Evolutionary conservation across 2,797 vertebrate species (phyloP).

Genomic region (Rhabdomys pumilio): DNA sequence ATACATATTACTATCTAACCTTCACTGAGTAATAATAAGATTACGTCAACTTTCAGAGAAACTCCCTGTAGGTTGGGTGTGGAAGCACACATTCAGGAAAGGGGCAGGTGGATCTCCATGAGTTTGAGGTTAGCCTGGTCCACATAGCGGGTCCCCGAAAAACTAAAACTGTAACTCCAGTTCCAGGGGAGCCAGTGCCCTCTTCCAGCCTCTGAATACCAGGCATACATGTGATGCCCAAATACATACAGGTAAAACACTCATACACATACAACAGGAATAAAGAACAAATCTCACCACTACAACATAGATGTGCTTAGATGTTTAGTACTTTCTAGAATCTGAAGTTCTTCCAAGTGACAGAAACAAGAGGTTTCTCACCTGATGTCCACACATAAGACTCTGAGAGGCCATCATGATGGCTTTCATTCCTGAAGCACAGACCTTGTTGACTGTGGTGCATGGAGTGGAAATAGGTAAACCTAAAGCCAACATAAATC

Average conservation of each 20-base stretch:
- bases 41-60: neutral
- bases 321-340: neutral
- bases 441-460: slow-evolving; percentile 99
- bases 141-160: neutral
- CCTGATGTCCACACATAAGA: slow-evolving; percentile 99
- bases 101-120: too few relatives aligned
- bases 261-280: neutral
- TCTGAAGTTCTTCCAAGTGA: neutral
- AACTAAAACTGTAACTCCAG: neutral
- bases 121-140: neutral
- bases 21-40: neutral
- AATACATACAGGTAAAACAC: neutral
- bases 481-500: slow-evolving; percentile 89
- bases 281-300: neutral
- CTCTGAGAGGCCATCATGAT: slow-evolving; percentile 98
- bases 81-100: neutral
- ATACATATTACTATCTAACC: neutral
- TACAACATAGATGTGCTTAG: neutral
- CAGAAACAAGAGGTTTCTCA: slow-evolving; percentile 83
- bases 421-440: slow-evolving; percentile 99
- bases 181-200: neutral
- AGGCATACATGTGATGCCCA: neutral
- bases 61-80: neutral
- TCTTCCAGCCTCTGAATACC: neutral
- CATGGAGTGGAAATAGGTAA: slow-evolving; percentile 94